Conservation (phyloP, 2,888 invertebrate species). For the Penaeus monodon region DNA sequence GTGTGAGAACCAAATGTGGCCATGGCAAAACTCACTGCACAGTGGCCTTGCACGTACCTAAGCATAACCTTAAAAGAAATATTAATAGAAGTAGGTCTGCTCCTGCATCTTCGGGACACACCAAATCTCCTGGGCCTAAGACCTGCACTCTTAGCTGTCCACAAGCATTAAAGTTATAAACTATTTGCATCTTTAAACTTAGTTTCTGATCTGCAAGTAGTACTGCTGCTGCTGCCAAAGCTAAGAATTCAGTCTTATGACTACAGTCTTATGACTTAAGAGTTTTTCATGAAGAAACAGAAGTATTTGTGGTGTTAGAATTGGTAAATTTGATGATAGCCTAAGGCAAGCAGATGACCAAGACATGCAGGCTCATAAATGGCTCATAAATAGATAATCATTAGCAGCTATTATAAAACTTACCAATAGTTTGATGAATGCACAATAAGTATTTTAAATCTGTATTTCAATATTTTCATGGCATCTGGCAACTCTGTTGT, state of each 20-base stretch:
- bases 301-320: no score
- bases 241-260: conserved; percentile 32
- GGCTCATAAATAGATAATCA: no score
- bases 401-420: no score
- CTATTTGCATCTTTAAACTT: conserved; percentile 5
- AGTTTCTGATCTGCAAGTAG: neutral
- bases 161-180: neutral
- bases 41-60: conserved; percentile 19
- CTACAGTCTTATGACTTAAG: neutral
- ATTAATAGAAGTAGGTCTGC: conserved; percentile 23
- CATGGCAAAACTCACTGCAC: conserved; percentile 39
- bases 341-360: no score
- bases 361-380: no score
- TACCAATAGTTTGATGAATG: no score
- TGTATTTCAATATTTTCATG: no score
- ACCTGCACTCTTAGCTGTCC: conserved; percentile 38
- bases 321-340: no score
- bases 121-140: conserved; percentile 24
- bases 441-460: no score
- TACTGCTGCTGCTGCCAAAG: conserved; percentile 4
- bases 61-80: conserved; percentile 10
- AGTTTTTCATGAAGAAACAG: no score
- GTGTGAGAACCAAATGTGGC: conserved; percentile 57
- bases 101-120: conserved; percentile 27
- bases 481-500: no score